Percentiles rank a stretch among this genome's conserved stretches.
Evolutionary conservation across 1,140 invertebrate species (phyloP).

Genomic region (Drosophila littoralis): DNA sequence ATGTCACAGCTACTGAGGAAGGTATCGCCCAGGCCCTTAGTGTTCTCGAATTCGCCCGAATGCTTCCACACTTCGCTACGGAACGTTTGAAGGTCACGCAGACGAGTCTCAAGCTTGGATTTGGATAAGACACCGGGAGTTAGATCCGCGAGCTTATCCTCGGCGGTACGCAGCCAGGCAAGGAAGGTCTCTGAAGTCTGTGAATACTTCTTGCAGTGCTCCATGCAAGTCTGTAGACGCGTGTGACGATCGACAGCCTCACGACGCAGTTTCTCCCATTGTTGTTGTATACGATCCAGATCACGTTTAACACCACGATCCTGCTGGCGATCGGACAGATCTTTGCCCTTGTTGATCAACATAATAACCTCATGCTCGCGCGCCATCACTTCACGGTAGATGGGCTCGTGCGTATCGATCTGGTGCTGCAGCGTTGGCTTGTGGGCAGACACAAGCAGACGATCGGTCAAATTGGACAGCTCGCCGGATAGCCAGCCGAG

Average conservation of each 20-base stretch:
- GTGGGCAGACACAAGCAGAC: conserved; percentile 94
- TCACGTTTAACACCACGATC: conserved; percentile 88
- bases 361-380: conserved; percentile 97
- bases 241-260: conserved; percentile 93
- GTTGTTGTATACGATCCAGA: conserved; percentile 93
- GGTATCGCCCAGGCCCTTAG: conserved; percentile 92
- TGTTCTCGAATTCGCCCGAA: conserved; percentile 96
- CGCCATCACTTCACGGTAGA: conserved; percentile 94
- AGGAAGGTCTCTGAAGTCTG: conserved; percentile 93
- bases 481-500: conserved; percentile 94
- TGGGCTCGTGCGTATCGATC: conserved; percentile 93
- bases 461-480: conserved; percentile 89
- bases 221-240: conserved; percentile 93
- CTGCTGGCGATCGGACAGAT: conserved; percentile 88
- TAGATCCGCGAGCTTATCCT: conserved; percentile 93
- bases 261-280: conserved; percentile 95
- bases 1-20: conserved; percentile 94
- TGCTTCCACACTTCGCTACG: conserved; percentile 96
- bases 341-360: conserved; percentile 95
- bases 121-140: conserved; percentile 92
- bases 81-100: conserved; percentile 95
- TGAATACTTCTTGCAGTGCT: conserved; percentile 96
- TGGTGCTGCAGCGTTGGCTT: conserved; percentile 93
- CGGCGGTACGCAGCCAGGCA: conserved; percentile 94
- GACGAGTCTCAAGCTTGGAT: conserved; percentile 93